Percentiles rank a stretch among this genome's conserved stretches.
Conservation (phyloP, 2,888 invertebrate genomes). For the Strigamia maritima region DNA sequence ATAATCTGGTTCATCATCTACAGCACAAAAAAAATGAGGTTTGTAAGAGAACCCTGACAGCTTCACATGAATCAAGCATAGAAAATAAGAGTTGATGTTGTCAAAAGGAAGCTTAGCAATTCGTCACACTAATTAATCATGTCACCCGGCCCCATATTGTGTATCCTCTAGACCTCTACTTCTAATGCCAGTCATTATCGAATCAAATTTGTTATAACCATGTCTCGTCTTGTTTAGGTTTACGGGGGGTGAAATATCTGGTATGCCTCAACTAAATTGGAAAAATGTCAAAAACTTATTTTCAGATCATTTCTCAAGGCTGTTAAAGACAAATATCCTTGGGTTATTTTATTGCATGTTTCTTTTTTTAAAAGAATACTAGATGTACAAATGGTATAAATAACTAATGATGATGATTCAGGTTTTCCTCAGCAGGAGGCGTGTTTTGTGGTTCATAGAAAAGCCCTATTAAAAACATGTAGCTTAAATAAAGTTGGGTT, state of each 20-base stretch:
- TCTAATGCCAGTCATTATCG: neutral
- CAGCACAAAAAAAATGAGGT: neutral
- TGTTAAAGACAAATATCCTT: neutral
- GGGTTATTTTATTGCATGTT: neutral
- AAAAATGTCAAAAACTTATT: neutral
- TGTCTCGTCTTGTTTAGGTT: neutral
- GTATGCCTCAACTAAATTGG: neutral
- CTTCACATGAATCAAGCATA: neutral
- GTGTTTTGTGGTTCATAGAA: neutral
- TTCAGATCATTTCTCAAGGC: neutral
- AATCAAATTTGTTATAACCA: neutral
- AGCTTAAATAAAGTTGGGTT: too few species aligned
- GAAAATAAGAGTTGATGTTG: constrained; percentile 6
- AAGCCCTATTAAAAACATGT: neutral
- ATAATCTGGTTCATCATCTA: neutral
- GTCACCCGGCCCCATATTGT: neutral
- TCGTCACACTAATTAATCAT: constrained; percentile 5
- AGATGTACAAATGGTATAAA: neutral
- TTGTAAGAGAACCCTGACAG: neutral
- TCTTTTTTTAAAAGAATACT: neutral
- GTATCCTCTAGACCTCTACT: neutral
- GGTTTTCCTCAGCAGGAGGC: neutral
- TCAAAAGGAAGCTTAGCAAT: constrained; percentile 15
- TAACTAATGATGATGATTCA: neutral
- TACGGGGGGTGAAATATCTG: neutral